phyloP scores from a whole-genome alignment of 1,140 invertebrate species.

The Aphis gossypii region DNA sequence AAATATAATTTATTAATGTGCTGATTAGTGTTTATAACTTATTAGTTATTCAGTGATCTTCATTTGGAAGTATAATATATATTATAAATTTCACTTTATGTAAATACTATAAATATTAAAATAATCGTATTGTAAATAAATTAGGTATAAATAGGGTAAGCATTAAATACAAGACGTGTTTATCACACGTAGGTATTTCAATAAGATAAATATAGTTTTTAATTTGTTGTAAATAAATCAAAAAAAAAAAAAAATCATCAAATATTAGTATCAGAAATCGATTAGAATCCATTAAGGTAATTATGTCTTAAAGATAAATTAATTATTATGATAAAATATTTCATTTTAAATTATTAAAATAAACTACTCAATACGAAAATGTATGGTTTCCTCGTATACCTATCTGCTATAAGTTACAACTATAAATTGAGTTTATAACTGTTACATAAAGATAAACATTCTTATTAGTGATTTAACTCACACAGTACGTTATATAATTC shows the following conservation, averaged over 20 bases:
- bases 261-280: not conserved
- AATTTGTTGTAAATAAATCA: not conserved
- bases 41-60: not conserved
- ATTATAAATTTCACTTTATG: not conserved
- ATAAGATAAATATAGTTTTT: not conserved
- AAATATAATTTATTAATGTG: not conserved
- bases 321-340: not conserved
- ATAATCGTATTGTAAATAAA: not conserved
- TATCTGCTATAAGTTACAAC: not conserved
- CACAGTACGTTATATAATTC: not conserved
- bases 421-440: conserved; percentile 2
- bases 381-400: not conserved
- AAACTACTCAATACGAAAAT: not conserved
- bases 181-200: not conserved
- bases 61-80: not conserved
- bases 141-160: not conserved
- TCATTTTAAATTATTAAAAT: not conserved
- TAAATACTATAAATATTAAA: not conserved
- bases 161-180: not conserved
- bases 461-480: not conserved
- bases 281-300: not conserved
- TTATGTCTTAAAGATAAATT: not conserved
- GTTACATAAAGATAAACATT: not conserved
- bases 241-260: too few species aligned
- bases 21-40: not conserved